Percentiles rank a stretch among this genome's conserved stretches.
These are phyloP conservation scores for Epirrhoe tristata DNA, from an alignment of 2,888 invertebrate species.

Conservation along the genomic window DNA sequence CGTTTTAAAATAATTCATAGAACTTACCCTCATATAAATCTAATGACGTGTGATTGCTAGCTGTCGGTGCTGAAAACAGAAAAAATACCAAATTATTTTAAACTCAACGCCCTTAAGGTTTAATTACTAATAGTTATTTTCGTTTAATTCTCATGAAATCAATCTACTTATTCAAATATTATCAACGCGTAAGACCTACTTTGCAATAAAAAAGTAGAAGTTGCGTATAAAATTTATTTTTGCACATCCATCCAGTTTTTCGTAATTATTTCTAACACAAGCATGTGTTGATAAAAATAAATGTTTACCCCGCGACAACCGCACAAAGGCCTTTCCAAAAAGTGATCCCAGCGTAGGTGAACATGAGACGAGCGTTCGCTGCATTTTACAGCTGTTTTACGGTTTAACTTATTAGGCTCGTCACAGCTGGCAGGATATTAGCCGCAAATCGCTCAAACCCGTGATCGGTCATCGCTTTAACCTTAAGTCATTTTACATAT, in stretches of 20 bases:
- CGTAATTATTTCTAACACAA: not conserved
- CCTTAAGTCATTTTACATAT: conserved; percentile 73
- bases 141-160: no score
- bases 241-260: no score
- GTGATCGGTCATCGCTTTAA: conserved; percentile 69
- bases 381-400: conserved; percentile 70
- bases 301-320: not conserved
- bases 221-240: no score
- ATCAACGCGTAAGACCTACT: no score
- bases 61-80: conserved; percentile 88
- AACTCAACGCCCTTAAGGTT: no score
- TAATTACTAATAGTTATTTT: no score
- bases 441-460: conserved; percentile 67
- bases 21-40: conserved; percentile 86
- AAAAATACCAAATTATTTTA: conserved; percentile 38
- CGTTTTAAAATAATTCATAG: not conserved
- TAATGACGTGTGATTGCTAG: conserved; percentile 87
- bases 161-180: no score
- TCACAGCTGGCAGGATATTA: conserved; percentile 75
- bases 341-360: conserved; percentile 36
- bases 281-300: conserved; percentile 1
- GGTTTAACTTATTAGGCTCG: conserved; percentile 63
- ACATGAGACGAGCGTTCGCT: conserved; percentile 54
- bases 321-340: conserved; percentile 20
- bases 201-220: no score